Evolutionary conservation across 2,797 vertebrate species (phyloP).

Genomic region (Rhinella marina): DNA sequence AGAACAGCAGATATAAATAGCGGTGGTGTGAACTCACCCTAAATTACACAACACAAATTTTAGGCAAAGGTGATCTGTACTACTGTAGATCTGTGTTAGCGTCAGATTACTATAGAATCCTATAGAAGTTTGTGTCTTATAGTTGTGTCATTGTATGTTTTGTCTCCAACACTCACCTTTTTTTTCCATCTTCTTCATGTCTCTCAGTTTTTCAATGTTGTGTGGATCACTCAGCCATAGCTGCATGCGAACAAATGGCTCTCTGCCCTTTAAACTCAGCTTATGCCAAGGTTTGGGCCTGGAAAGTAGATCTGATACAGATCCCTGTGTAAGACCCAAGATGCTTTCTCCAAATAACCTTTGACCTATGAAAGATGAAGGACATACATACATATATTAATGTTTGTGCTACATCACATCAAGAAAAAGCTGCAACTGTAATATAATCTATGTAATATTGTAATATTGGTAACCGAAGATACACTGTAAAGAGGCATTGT

Average conservation of each 20-base stretch:
- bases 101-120: not conserved
- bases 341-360: slow-evolving; percentile 97
- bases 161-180: slow-evolving; percentile 82
- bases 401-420: not conserved
- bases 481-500: not conserved
- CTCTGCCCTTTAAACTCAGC: slow-evolving; percentile 95
- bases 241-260: slow-evolving; percentile 98
- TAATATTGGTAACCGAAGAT: not conserved
- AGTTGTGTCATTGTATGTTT: not conserved
- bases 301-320: slow-evolving; percentile 96
- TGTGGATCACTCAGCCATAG: slow-evolving; percentile 97
- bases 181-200: slow-evolving; percentile 99
- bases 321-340: slow-evolving; percentile 95
- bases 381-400: not conserved
- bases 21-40: too few relatives aligned
- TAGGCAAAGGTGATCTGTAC: not conserved
- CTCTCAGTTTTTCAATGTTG: slow-evolving; percentile 92
- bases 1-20: too few relatives aligned
- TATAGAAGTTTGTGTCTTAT: not conserved
- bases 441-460: not conserved
- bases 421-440: not conserved
- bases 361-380: slow-evolving; percentile 78
- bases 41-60: not conserved
- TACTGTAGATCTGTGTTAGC: not conserved
- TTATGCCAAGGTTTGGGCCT: slow-evolving; percentile 98